Conservation (phyloP, 2,888 invertebrate genomes). For the Petrophora chlorosata region DNA sequence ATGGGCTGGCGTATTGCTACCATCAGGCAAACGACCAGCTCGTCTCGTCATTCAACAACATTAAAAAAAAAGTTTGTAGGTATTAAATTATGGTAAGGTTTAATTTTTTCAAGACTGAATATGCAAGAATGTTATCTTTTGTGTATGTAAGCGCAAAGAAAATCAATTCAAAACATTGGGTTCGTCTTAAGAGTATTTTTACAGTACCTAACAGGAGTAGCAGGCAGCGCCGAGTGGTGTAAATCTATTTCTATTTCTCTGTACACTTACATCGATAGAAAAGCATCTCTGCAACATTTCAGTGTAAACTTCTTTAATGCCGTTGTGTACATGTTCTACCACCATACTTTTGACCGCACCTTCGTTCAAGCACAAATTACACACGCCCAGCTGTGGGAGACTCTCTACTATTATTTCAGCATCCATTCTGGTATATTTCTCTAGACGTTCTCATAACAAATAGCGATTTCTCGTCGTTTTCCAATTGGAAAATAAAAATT, state of each 20-base stretch:
- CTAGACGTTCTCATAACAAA: slow-evolving; percentile 15
- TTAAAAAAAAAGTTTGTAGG: too few species aligned
- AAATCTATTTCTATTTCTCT: neutral
- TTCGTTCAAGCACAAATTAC: slow-evolving; percentile 71
- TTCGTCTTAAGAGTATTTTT: too few species aligned
- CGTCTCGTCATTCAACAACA: too few species aligned
- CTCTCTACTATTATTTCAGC: slow-evolving; percentile 68
- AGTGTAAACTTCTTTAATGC: slow-evolving; percentile 55
- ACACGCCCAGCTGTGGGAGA: slow-evolving; percentile 67
- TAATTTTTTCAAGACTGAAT: too few species aligned
- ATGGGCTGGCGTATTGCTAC: too few species aligned
- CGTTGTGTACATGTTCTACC: slow-evolving; percentile 50
- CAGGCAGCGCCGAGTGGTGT: too few species aligned
- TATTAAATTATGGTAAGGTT: too few species aligned
- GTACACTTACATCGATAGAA: slow-evolving; percentile 68
- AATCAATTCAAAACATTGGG: too few species aligned
- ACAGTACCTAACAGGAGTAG: too few species aligned
- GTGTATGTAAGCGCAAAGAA: too few species aligned
- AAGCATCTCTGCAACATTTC: slow-evolving; percentile 72
- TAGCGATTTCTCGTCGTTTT: slow-evolving; percentile 14
- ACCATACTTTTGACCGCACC: slow-evolving; percentile 75
- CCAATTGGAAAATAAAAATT: slow-evolving; percentile 4
- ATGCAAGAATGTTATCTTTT: too few species aligned
- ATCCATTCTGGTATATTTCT: slow-evolving; percentile 49
- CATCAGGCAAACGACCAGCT: too few species aligned